These are phyloP conservation scores for Drosophila mercatorum DNA, from an alignment of 2,888 invertebrate species.

Conservation along the genomic window DNA sequence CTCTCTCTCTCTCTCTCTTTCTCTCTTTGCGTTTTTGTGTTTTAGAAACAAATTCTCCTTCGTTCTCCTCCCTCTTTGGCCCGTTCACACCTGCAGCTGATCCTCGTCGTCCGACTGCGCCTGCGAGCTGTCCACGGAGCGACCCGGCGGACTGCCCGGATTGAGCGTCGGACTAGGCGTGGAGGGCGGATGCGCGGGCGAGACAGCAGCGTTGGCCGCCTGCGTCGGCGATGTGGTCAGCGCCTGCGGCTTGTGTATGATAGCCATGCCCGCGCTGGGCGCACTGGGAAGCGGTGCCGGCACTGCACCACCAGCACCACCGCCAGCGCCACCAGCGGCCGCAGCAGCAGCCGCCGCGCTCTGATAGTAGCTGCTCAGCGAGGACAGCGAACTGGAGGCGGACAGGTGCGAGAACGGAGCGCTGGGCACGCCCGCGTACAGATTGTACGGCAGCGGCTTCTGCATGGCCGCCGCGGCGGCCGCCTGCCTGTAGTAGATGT, in stretches of 20 bases:
- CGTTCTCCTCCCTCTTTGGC: background rate
- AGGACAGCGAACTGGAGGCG: slow-evolving; percentile 88
- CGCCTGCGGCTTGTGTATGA: slow-evolving; percentile 50
- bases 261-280: slow-evolving; percentile 27
- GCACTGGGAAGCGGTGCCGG: slow-evolving; percentile 16
- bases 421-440: slow-evolving; percentile 85
- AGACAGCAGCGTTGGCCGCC: slow-evolving; percentile 19
- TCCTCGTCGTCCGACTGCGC: slow-evolving; percentile 84
- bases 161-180: slow-evolving; percentile 84
- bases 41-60: slow-evolving; percentile 33
- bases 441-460: slow-evolving; percentile 92
- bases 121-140: slow-evolving; percentile 84
- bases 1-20: slow-evolving; percentile 12
- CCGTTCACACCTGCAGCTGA: slow-evolving; percentile 83
- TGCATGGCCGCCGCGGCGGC: slow-evolving; percentile 92
- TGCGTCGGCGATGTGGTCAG: slow-evolving; percentile 41
- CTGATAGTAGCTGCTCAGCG: slow-evolving; percentile 87
- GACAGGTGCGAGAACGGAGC: slow-evolving; percentile 85
- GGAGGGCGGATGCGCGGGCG: slow-evolving; percentile 68
- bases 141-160: slow-evolving; percentile 85
- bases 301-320: slow-evolving; percentile 14
- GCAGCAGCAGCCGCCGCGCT: slow-evolving; percentile 74
- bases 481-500: slow-evolving; percentile 93
- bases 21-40: slow-evolving; percentile 21
- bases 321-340: slow-evolving; percentile 31